Evolutionary conservation across 2,888 invertebrate species (phyloP).

Genomic region (Rugalucina vietnamica): DNA sequence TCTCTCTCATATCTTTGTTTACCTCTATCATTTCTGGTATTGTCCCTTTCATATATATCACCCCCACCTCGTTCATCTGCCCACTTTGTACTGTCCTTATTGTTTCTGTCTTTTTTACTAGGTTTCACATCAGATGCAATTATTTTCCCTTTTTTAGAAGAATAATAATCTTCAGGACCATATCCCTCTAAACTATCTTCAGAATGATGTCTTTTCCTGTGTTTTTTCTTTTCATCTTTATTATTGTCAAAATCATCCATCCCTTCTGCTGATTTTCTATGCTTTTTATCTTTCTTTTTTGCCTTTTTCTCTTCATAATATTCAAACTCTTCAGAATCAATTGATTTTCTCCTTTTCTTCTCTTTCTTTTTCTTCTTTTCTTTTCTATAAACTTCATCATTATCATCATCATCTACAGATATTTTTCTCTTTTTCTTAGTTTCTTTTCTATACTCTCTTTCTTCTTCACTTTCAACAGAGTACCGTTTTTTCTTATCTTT

Average conservation of each 20-base stretch:
- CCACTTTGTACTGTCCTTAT: not conserved
- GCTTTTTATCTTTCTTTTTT: not conserved
- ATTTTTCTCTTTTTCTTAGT: not conserved
- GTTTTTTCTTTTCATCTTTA: not conserved
- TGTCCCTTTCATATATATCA: not conserved
- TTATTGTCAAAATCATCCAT: not conserved
- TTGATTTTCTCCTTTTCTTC: not conserved
- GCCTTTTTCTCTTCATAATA: not conserved
- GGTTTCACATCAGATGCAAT: not conserved
- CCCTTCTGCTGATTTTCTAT: no score
- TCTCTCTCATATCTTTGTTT: not conserved
- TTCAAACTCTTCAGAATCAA: no score
- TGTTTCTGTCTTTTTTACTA: not conserved
- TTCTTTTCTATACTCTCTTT: not conserved
- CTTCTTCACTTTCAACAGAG: not conserved
- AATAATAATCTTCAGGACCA: not conserved
- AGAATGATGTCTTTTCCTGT: not conserved
- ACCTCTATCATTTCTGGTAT: not conserved
- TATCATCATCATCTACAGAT: no score
- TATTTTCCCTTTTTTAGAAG: not conserved
- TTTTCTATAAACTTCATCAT: no score
- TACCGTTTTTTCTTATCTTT: not conserved
- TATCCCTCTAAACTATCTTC: not conserved
- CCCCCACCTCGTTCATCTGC: not conserved
- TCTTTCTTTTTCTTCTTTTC: not conserved